Evolutionary conservation across 2,888 invertebrate species (phyloP).

Genomic region (Drosophila pseudotalamancana): DNA sequence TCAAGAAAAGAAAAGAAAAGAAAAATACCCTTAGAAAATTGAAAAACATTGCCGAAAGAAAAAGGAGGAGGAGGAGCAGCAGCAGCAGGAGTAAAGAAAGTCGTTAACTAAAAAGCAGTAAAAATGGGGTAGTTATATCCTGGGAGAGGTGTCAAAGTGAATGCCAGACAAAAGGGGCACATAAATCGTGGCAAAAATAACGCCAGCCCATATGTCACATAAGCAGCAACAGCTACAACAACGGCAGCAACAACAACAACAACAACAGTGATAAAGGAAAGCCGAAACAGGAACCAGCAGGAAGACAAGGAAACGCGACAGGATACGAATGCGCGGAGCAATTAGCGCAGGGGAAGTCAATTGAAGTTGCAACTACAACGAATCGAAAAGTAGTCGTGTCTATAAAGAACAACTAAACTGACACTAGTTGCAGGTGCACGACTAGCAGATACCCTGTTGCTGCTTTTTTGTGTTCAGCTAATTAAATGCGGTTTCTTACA

Average conservation of each 20-base stretch:
- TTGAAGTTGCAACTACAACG: conserved; percentile 64
- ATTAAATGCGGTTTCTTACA: no score
- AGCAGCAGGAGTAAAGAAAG: conserved; percentile 52
- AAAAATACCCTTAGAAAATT: conserved; percentile 10
- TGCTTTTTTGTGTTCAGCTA: not conserved
- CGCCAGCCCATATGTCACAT: conserved; percentile 72
- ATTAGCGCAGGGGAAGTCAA: conserved; percentile 73
- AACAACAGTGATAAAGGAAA: conserved; percentile 20
- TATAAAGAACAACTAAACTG: conserved; percentile 24
- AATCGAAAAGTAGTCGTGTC: conserved; percentile 35
- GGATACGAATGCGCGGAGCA: conserved; percentile 59
- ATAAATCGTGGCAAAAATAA: conserved; percentile 74
- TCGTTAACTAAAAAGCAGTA: conserved; percentile 65
- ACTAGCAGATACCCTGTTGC: not conserved
- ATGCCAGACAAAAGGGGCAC: conserved; percentile 55
- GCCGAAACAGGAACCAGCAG: conserved; percentile 25
- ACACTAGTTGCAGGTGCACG: not conserved
- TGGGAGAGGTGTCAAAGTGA: conserved; percentile 65
- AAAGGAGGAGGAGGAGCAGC: conserved; percentile 3
- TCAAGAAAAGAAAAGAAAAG: conserved; percentile 15
- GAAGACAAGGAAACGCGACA: conserved; percentile 54
- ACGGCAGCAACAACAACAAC: not conserved
- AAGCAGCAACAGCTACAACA: conserved; percentile 4
- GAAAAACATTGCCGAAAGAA: conserved; percentile 32
- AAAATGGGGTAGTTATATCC: conserved; percentile 57